phyloP scores from a whole-genome alignment of 2,888 invertebrate species.

The Andrena minutula region DNA sequence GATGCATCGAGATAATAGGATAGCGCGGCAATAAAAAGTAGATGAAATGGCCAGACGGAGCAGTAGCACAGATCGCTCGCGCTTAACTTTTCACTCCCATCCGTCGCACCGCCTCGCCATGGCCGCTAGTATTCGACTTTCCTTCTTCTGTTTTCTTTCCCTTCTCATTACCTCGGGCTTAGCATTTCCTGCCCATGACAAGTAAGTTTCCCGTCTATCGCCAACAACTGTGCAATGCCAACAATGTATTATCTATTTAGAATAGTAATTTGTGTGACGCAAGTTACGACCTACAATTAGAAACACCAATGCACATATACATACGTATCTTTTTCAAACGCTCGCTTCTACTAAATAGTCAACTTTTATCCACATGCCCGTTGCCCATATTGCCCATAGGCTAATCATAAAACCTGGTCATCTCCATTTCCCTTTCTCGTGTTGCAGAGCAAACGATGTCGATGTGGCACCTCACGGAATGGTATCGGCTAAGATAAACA shows the following conservation, averaged over 20 bases:
- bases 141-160: slow-evolving; percentile 30
- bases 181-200: not conserved
- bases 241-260: too few relatives aligned
- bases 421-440: not conserved
- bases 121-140: slow-evolving; percentile 8
- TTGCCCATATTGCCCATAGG: too few relatives aligned
- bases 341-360: too few relatives aligned
- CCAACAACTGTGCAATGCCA: not conserved
- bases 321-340: too few relatives aligned
- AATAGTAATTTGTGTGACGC: too few relatives aligned
- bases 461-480: not conserved
- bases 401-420: too few relatives aligned
- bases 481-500: slow-evolving; percentile 53
- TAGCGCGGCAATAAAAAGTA: slow-evolving; percentile 48
- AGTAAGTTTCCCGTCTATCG: slow-evolving; percentile 28
- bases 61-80: slow-evolving; percentile 2
- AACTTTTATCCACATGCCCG: too few relatives aligned
- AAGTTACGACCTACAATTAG: too few relatives aligned
- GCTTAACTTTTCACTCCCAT: not conserved
- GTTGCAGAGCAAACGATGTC: not conserved
- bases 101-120: slow-evolving; percentile 30
- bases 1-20: slow-evolving; percentile 20
- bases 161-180: not conserved
- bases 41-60: not conserved
- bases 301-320: too few relatives aligned